Evolutionary conservation across 2,113 vertebrate genomes (phyloP).

Genomic region (Hippocampus guttulatus): DNA sequence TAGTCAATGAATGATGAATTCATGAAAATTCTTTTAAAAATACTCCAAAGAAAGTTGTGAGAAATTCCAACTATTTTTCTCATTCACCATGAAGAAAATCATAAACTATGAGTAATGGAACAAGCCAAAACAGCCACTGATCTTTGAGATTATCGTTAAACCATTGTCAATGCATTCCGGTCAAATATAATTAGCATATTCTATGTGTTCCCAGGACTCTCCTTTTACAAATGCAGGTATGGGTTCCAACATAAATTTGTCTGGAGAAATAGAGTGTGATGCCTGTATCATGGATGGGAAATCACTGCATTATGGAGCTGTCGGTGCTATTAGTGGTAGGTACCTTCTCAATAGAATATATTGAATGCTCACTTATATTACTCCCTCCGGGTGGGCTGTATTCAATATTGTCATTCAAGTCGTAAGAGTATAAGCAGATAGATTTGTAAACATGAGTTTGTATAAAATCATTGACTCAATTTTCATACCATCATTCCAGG

Average conservation of each 20-base stretch:
- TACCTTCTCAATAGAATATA: conserved; percentile 7
- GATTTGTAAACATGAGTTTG: not conserved
- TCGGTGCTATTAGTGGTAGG: conserved; percentile 89
- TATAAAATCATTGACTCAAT: conserved; percentile 4
- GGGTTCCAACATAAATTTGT: conserved; percentile 96
- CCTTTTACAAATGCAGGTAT: conserved; percentile 97
- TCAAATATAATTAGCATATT: conserved; percentile 10
- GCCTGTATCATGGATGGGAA: conserved; percentile 99
- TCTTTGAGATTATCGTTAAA: conserved; percentile 6
- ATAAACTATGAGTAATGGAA: not conserved
- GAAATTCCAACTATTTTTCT: not conserved
- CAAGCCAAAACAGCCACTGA: not conserved
- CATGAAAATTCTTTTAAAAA: not conserved
- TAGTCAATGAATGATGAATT: not conserved
- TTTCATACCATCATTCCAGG: conserved; percentile 67
- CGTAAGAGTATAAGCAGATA: too few species aligned
- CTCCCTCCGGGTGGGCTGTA: not conserved
- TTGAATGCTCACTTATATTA: not conserved
- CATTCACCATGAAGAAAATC: not conserved
- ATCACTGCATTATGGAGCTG: conserved; percentile 92
- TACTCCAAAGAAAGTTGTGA: not conserved
- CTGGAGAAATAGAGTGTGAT: conserved; percentile 96
- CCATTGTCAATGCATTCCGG: not conserved
- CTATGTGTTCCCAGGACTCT: conserved; percentile 83
- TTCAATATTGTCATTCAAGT: not conserved